Evolutionary conservation across 2,888 invertebrate genomes (phyloP), one percentile per base, ranked within the genome.

Genomic region (Branchellion lobata): DNA sequence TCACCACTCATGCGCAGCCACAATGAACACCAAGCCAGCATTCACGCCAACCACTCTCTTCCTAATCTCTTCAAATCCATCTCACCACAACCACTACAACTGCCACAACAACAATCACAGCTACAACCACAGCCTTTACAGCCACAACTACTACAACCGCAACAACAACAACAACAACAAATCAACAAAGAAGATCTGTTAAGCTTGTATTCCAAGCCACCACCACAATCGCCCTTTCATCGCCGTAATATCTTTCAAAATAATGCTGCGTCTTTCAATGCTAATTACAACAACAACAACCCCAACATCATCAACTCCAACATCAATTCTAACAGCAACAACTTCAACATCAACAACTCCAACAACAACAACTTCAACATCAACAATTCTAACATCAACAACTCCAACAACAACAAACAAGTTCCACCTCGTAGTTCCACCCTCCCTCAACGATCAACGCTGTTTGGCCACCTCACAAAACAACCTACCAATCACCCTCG

Each of bases 121-220:
- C 8, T 57, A 18, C 21, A 24, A 24, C 61, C 61, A 57, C 61
- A 57, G n/a, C 61, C 8, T 18, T 5, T 18, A 3, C 21, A 57
- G 5, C 24, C 8, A 24, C 61, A 18, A 24, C 24, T 5, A 18
- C 21, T 24, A 57, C 61, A 24, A 57, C 8, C n/a, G n/a, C 40
- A 40, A 40, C 40, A 5, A 8, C 14, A 40, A 14, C 61, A 5
- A 24, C 3, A 5, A 3, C 3, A 8, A n/a, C 8, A n/a, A 57
- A 8, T 57, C 3, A 57, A n/a, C n/a, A 57, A 57, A 57, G 61
- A 57, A 57, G 61, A n/a, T 57, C 61, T 57, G 21, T 14, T 57
- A n/a, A 57, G 61, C n/a, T 24, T 57, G 21, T 57, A 57, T n/a
- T 57, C 61, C 21, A 57, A 57, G 24, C 61, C 61, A 24, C 61